A percentile compares a stretch with the other conserved stretches of the same genome.
phyloP scores from a whole-genome alignment of 2,113 vertebrate species.

The Xyrauchen texanus region DNA sequence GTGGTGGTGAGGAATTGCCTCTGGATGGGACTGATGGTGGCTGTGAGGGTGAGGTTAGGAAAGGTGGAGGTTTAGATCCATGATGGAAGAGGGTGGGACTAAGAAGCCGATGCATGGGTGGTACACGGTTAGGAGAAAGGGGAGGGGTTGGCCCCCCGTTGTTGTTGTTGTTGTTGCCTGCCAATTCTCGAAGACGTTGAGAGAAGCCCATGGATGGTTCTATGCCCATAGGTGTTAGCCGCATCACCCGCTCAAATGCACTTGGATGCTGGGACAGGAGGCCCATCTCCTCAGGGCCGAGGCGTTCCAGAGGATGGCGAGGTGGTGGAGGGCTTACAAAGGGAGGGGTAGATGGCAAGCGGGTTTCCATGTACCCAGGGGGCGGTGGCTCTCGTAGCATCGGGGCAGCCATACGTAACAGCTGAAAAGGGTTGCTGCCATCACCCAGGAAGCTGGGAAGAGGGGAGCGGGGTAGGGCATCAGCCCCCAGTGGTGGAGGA shows the following conservation, averaged over 20 bases:
- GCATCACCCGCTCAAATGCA: constrained; percentile 99
- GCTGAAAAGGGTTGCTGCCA: constrained; percentile 92
- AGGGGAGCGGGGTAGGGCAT: constrained; percentile 91
- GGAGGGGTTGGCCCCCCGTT: constrained; percentile 90
- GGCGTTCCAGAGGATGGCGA: constrained; percentile 86
- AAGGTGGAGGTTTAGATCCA: constrained; percentile 90
- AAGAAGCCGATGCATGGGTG: constrained; percentile 96
- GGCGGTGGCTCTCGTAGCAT: constrained; percentile 90
- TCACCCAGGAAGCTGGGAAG: constrained; percentile 95
- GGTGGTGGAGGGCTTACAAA: constrained; percentile 95
- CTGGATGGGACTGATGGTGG: constrained; percentile 80
- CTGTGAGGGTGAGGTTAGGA: constrained; percentile 86
- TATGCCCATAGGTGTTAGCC: constrained; percentile 92
- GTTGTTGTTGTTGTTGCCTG: constrained; percentile 81
- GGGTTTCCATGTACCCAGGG: constrained; percentile 89
- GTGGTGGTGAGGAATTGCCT: constrained; percentile 65
- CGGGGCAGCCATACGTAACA: constrained; percentile 95
- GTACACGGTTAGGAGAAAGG: constrained; percentile 93
- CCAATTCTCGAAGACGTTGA: constrained; percentile 91
- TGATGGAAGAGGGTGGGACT: constrained; percentile 91
- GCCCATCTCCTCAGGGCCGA: constrained; percentile 99
- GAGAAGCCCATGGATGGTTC: constrained; percentile 99
- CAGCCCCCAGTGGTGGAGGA: constrained; percentile 88
- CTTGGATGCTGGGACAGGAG: constrained; percentile 99
- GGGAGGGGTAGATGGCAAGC: constrained; percentile 91